Conservation (phyloP, 2,888 invertebrate species). For the Panopea generosa region DNA sequence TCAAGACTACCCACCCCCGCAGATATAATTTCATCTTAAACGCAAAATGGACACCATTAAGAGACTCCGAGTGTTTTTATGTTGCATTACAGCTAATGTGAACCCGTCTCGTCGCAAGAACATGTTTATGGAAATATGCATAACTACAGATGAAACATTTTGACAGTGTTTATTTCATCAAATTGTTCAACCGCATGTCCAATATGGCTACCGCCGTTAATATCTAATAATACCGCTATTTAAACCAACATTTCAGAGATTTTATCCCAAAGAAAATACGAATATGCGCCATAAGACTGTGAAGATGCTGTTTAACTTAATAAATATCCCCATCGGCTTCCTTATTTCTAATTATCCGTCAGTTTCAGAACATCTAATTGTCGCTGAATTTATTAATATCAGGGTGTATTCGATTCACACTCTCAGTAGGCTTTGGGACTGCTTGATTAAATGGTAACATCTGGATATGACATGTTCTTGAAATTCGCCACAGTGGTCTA, state of each 20-base stretch:
- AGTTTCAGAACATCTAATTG: constrained; percentile 60
- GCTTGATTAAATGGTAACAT: constrained; percentile 65
- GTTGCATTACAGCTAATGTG: no score
- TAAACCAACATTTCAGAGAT: constrained; percentile 32
- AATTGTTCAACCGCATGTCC: background rate
- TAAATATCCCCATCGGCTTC: constrained; percentile 58
- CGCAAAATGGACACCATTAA: no score
- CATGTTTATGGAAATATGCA: no score
- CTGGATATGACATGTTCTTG: constrained; percentile 62
- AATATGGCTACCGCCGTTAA: constrained; percentile 26
- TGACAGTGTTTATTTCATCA: no score
- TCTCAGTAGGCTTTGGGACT: constrained; percentile 38
- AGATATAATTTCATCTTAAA: no score
- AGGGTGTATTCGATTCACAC: constrained; percentile 57
- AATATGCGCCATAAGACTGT: constrained; percentile 36
- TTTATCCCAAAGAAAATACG: constrained; percentile 40
- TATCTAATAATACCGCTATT: constrained; percentile 28
- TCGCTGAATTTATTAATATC: constrained; percentile 60
- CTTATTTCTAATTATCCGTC: constrained; percentile 60
- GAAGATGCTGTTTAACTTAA: constrained; percentile 44
- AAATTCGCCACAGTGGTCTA: constrained; percentile 58
- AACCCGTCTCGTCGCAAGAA: no score
- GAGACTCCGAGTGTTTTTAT: no score
- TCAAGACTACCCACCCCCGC: no score
- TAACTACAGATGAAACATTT: no score